Base-by-base conservation (phyloP, 2,888 invertebrate species). In the Meteorus cinctellus region DNA sequence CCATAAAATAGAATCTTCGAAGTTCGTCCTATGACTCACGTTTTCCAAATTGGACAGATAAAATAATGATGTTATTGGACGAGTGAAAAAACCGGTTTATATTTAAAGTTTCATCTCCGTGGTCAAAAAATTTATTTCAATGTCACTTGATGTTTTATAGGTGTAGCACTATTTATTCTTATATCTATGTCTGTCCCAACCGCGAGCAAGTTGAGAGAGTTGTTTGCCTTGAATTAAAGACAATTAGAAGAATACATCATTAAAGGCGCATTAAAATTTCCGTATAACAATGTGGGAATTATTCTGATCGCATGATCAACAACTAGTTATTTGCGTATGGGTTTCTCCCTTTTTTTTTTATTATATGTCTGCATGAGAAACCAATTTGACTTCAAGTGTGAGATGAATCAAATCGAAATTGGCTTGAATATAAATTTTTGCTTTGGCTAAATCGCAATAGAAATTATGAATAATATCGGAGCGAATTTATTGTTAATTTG, bases 21-120 rank as follows among this genome's bases (percentile, higher is more conserved):
- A 59, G 69, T 59, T 24, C 59, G 59, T 34, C 59, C 34, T 70
- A 59, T 70, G 69, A 55, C 34, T 70, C 69, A 70, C 24, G 29
- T 41, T 12, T 51, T 34, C 31, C 31, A 69, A 59, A 34, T 19
- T 59, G 36, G 24, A 70, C 59, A 68, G 16, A 68, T 12, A 27
- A 41, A 51, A 14, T 59, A 55, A 69, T 10, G n/a, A 19, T 6
- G 55, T 24, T 55, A 4, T 55, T 41, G 41, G 2, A 41, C 41
- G 41, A 41, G 41, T 1, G 19, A 8, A 68, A 59, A 55, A 29
- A 48, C 31, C 29, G 51, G 29, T 55, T 24, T 29, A 31, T 51
- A 12, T 70, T 3, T 27, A 16, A 34, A 24, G n/a, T 19, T 51
- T 16, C 63, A 34, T 31, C 12, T 41, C 12, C 12, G 2, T 10